Evolutionary conservation across 2,888 invertebrate species (phyloP), one percentile per base, ranked within the genome.

Genomic region (Stenodema calcarata): DNA sequence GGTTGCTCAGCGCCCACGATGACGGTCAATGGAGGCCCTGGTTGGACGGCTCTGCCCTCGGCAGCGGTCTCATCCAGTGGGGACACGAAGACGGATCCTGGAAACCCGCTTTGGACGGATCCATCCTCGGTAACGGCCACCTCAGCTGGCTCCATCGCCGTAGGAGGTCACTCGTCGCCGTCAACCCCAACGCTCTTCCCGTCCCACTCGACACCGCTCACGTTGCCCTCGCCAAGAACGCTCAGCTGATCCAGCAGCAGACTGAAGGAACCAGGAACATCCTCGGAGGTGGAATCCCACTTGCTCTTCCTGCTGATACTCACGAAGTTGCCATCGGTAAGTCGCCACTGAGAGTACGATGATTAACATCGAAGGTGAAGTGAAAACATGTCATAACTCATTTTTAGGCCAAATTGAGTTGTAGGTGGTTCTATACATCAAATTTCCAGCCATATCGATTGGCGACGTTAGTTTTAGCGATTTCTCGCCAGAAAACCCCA

Each of bases 201-300:
- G 87, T 88, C 16, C 88, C 88, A 18, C 47, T 85, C 27, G 92
- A 93, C 88, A 92, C 92, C 0, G 90, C 90, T 89, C 90, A 90
- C 89, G 90, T 90, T 88, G 90, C 90, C 89, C 90, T 90, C 89
- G 90, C 90, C 87, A 88, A 89, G 84, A 89, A 89, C 84, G 89
- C 90, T 47, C 89, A 91, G 88, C 91, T 91, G 91, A 91, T 91
- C 91, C 92, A 91, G 82, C 91, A 90, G 88, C 89, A 89, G 76
- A 89, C 89, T 86, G 89, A 89, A 84, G 88, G 88, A 89, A 89
- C 90, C 89, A 89, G 88, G 83, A 88, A 88, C 88, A 82, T 85
- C 79, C 42, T 83, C 23, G 87, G 88, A 50, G 88, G 85, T 0
- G 87, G 87, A 23, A 83, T 88, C 88, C 88, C 88, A 12, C 86